Percentiles rank a stretch among this genome's conserved stretches.
Evolutionary conservation across 2,113 vertebrate species (phyloP).

Genomic region (Periophthalmodon schlosseri): DNA sequence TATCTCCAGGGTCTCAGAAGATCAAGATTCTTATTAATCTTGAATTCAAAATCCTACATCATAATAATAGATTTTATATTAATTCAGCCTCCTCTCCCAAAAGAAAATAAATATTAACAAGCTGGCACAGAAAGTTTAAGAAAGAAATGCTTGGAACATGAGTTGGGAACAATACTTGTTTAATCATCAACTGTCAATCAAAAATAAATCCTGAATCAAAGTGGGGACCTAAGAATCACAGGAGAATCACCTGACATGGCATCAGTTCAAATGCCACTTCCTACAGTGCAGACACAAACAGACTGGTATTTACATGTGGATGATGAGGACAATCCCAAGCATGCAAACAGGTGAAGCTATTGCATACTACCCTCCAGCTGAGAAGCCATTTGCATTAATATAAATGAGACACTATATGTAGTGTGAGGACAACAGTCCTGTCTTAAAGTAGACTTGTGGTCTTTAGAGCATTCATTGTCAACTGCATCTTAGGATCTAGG

Average conservation of each 20-base stretch:
- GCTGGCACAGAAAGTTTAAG: not conserved
- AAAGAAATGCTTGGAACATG: not conserved
- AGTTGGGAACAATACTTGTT: not conserved
- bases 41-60: not conserved
- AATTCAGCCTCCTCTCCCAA: too few species aligned
- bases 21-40: not conserved
- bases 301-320: slow-evolving; percentile 13
- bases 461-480: not conserved
- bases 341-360: slow-evolving; percentile 21
- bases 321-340: slow-evolving; percentile 1
- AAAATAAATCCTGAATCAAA: not conserved
- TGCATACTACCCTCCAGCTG: not conserved
- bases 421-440: not conserved
- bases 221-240: not conserved
- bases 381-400: not conserved
- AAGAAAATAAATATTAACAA: not conserved
- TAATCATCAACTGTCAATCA: not conserved
- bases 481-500: not conserved
- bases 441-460: not conserved
- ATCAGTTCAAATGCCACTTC: not conserved
- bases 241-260: not conserved
- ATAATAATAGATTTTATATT: too few species aligned
- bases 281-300: not conserved
- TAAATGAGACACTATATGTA: not conserved
- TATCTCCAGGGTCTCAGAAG: too few species aligned